phyloP scores from a whole-genome alignment of 1,140 invertebrate genomes.

The Leptopilina boulardi region DNA sequence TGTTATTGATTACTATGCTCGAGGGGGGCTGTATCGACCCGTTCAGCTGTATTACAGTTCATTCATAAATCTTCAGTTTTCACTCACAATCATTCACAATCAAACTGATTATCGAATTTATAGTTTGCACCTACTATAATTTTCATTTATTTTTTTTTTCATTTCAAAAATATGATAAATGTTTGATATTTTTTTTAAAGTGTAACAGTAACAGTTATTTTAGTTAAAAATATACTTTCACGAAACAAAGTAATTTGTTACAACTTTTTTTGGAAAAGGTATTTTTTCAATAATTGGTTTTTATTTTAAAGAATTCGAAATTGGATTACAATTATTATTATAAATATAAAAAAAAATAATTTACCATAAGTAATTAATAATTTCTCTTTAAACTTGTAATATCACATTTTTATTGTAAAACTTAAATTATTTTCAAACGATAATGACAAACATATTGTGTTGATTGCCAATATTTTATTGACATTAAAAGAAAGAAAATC shows the following conservation, averaged over 20 bases:
- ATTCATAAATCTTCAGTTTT: slow-evolving; percentile 70
- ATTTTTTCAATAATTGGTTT: too few relatives aligned
- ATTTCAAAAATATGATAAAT: too few relatives aligned
- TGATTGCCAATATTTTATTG: background rate
- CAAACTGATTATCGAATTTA: background rate
- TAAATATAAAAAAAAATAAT: background rate
- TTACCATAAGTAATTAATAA: too few relatives aligned
- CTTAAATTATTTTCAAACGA: background rate
- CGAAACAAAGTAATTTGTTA: too few relatives aligned
- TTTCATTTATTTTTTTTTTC: too few relatives aligned
- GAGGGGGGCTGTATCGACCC: slow-evolving; percentile 70
- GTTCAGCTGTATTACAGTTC: slow-evolving; percentile 70
- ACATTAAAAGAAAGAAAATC: background rate
- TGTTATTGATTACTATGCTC: slow-evolving; percentile 71
- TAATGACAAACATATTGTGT: slow-evolving; percentile 2
- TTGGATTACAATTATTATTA: too few relatives aligned
- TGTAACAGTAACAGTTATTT: too few relatives aligned
- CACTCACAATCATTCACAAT: slow-evolving; percentile 50
- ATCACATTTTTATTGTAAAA: background rate
- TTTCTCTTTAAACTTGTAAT: too few relatives aligned
- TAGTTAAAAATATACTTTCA: too few relatives aligned
- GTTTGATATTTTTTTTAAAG: too few relatives aligned
- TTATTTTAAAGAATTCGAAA: too few relatives aligned
- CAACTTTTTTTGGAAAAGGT: too few relatives aligned
- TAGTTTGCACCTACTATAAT: background rate